Evolutionary conservation across 1,140 invertebrate species (phyloP), one percentile per base, ranked within the genome.

Genomic region (Drosophila burlai): DNA sequence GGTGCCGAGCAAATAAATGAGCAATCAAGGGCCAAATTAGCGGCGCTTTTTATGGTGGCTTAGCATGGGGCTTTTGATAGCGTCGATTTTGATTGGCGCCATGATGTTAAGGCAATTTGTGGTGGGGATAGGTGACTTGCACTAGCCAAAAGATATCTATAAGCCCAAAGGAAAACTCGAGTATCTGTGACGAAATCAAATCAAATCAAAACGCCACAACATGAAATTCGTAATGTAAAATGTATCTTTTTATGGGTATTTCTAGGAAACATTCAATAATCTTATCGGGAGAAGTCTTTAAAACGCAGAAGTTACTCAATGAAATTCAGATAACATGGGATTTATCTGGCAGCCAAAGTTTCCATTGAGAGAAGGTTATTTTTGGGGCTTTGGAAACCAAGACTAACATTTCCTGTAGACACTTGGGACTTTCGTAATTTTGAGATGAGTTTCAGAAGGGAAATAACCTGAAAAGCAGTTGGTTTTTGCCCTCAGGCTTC

Each of bases 11-110:
- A 86, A 86, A 89, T 83, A 77, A 83, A 86, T 74, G 83, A 68
- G 52, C 83, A 89, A 86, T 83, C 72, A 83, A 76, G 67, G 65
- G 84, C 67, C 59, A 86, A 89, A 86, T 86, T 86, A 89, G 80
- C 72, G 76, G 80, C 72, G 62, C 72, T 87, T 87, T 83, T 74
- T 71, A 71, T 80, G 64, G 29, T 59, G 63, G 76, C 80, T 85
- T 75, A 71, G 62, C 68, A 60, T 34, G 59, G 52, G 67, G 49
- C 72, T 62, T 69, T 77, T 63, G 81, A 84, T 84, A 81, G 82
- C 50, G 61, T 52, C 69, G 45, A 50, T 62, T 69, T 21, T 75
- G 69, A 80, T 82, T 82, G 80, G 74, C 80, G 80, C 76, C 81
- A 67, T 15, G 54, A 57, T 24, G 58, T 16, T 15, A 11, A 8